Conservation (phyloP, 2,113 vertebrate species). For the Anhinga rufa region DNA sequence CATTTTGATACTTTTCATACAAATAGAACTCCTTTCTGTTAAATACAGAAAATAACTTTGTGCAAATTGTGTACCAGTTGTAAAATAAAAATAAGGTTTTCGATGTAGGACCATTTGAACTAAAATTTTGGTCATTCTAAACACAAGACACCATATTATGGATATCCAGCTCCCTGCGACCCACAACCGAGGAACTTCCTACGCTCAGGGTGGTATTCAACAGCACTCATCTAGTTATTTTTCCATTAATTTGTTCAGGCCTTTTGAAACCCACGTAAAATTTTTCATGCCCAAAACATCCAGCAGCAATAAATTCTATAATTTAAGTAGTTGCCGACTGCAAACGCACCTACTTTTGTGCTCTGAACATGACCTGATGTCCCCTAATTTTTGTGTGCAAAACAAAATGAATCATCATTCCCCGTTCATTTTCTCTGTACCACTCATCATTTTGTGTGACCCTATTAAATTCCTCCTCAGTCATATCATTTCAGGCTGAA, state of each 20-base stretch:
- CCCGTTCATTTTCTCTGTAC: background rate
- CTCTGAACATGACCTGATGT: background rate
- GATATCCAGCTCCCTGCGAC: background rate
- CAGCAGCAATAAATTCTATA: background rate
- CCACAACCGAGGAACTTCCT: fast-evolving
- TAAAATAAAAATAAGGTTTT: background rate
- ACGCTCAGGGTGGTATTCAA: background rate
- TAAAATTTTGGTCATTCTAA: background rate
- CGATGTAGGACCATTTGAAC: background rate
- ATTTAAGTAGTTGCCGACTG: background rate
- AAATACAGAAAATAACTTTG: background rate
- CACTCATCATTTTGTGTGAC: background rate
- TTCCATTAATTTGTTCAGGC: background rate
- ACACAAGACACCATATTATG: background rate
- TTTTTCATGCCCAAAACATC: background rate
- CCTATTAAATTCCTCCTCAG: background rate
- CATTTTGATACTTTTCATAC: background rate
- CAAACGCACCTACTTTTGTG: background rate
- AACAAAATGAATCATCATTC: background rate
- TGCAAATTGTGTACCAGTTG: background rate
- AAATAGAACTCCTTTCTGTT: background rate
- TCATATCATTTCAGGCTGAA: background rate
- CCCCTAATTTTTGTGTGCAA: background rate
- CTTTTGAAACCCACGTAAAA: background rate
- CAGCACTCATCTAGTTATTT: background rate